Conservation (phyloP, 2,113 vertebrate genomes). For the Trichechus manatus region DNA sequence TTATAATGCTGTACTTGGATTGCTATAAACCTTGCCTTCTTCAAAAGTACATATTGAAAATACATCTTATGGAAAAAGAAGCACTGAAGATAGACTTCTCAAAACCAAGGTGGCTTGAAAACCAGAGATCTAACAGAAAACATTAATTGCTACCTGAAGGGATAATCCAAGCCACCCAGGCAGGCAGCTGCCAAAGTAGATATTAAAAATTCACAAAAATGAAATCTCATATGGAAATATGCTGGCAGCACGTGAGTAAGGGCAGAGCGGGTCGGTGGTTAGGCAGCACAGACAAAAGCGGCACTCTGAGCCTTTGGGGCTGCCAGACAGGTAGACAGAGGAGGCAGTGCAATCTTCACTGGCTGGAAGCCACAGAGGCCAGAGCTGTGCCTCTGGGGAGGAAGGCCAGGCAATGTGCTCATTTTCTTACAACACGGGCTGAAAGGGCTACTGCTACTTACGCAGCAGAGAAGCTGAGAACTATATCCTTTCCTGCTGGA, state of each 20-base stretch:
- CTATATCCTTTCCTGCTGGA: neutral
- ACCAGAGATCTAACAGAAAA: neutral
- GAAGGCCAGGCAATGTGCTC: neutral
- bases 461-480: neutral
- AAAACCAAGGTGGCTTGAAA: neutral
- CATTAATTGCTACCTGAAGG: neutral
- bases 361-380: neutral
- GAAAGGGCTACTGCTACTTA: neutral
- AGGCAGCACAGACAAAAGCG: neutral
- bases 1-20: neutral
- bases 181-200: neutral
- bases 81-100: neutral
- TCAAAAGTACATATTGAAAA: neutral
- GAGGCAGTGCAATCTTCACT: neutral
- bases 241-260: neutral
- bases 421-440: neutral
- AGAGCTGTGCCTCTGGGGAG: fast-evolving
- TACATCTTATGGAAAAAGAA: neutral
- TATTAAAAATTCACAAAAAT: neutral
- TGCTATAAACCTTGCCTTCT: neutral
- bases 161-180: neutral
- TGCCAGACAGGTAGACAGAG: neutral
- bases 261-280: neutral
- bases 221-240: neutral
- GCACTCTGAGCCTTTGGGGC: neutral